A percentile compares a stretch with the other conserved stretches of the same genome.
Evolutionary conservation across 1,140 invertebrate species (phyloP).

Genomic region (Muscidifurax raptorellus): DNA sequence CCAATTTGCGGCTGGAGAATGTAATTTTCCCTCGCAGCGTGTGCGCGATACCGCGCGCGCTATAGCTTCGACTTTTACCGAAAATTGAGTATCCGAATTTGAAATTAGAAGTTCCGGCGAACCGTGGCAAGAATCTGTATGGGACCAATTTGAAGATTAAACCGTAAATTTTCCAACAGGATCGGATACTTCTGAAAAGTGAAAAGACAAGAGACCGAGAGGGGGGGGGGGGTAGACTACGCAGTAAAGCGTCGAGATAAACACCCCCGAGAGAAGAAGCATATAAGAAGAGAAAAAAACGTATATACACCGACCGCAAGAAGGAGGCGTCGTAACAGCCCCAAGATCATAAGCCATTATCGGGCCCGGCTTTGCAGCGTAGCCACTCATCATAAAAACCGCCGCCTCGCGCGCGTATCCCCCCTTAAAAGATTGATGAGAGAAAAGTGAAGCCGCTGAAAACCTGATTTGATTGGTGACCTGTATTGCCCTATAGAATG

Average conservation of each 20-base stretch:
- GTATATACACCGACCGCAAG: background rate
- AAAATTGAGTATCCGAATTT: background rate
- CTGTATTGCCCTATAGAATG: too few relatives aligned
- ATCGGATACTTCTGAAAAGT: background rate
- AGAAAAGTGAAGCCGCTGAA: too few relatives aligned
- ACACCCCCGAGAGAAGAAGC: constrained; percentile 1
- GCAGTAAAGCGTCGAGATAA: constrained; percentile 40
- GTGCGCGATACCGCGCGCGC: too few relatives aligned
- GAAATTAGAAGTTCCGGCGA: background rate
- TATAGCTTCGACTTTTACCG: background rate
- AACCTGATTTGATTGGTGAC: too few relatives aligned
- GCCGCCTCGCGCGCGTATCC: background rate
- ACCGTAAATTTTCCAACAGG: background rate
- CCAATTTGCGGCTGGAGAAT: background rate
- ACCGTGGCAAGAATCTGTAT: too few relatives aligned
- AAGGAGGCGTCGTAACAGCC: constrained; percentile 19
- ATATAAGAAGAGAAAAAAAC: background rate
- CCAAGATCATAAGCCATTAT: constrained; percentile 44
- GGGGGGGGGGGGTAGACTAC: too few relatives aligned
- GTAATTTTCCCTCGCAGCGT: too few relatives aligned
- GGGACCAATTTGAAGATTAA: background rate
- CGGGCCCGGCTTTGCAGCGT: background rate
- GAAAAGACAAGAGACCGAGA: background rate
- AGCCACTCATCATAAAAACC: constrained; percentile 36
- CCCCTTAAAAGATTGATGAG: too few relatives aligned